Conservation (phyloP, 1,140 invertebrate species). For the Dendrolimus kikuchii region DNA sequence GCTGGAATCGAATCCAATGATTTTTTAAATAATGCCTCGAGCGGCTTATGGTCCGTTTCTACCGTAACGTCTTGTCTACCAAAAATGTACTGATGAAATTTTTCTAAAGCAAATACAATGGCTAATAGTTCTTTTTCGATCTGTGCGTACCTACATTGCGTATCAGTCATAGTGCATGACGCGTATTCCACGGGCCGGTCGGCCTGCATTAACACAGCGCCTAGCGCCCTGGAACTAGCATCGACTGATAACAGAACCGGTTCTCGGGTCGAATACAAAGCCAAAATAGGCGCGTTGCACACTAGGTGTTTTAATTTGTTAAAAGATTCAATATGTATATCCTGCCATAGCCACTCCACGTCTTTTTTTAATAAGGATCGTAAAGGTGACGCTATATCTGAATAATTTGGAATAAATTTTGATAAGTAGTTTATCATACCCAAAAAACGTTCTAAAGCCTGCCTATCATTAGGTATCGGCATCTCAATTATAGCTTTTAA, state of each 20-base stretch:
- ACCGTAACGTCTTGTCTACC: conserved; percentile 22
- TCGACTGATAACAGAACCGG: conserved; percentile 9
- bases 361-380: conserved; percentile 35
- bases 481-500: conserved; percentile 7
- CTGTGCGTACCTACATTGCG: conserved; percentile 36
- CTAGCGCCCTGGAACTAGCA: too few species aligned
- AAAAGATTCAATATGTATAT: conserved; percentile 10
- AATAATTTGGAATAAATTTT: conserved; percentile 29
- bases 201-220: too few species aligned
- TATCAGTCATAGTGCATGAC: conserved; percentile 32
- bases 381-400: conserved; percentile 28
- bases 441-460: conserved; percentile 47
- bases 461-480: conserved; percentile 30
- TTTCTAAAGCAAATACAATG: conserved; percentile 34
- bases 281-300: conserved; percentile 22
- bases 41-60: conserved; percentile 62
- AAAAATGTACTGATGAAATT: conserved; percentile 25
- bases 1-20: conserved; percentile 5
- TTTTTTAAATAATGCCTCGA: conserved; percentile 44
- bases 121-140: conserved; percentile 49
- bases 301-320: conserved; percentile 27
- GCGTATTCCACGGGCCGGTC: conserved; percentile 19
- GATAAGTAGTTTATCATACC: conserved; percentile 53
- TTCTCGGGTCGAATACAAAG: conserved; percentile 22
- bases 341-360: conserved; percentile 36